Evolutionary conservation across 1,140 invertebrate genomes (phyloP), one percentile per base, ranked within the genome.

Genomic region (Caerostris extrusa): DNA sequence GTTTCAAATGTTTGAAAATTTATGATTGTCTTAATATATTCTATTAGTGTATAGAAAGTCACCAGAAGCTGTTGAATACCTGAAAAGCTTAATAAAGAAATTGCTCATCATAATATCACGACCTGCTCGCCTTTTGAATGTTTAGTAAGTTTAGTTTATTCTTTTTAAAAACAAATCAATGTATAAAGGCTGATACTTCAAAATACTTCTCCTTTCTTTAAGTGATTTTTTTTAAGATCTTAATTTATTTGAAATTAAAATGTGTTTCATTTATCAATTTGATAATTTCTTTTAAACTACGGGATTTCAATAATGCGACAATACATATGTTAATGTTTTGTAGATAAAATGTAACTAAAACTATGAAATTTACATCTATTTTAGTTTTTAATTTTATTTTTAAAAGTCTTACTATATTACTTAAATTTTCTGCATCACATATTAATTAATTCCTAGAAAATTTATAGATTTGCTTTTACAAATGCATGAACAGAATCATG

Each of bases 111-210:
- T 99, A 94, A 98, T 99, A 95, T 99, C 99, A n/a, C 97, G 99
- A 88, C 99, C 99, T 71, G 99, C 99, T 7, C 96, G 99, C 14
- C 96, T 99, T n/a, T 96, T 99, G 4, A 99, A 96, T 99, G 99
- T 95, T 97, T 99, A 94, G 96, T 95, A 91, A 94, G 94, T 85
- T n/a, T 34, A 34, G 34, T n/a, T 34, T 34, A 34, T 34, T 34
- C 34, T 34, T 34, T 34, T 34, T 1, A 34, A n/a, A 5, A 14
- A 14, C n/a, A 67, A n/a, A 4, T 12, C 64, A 14, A 34, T 34
- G 34, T 34, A 34, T 10, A 64, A 17, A 64, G 8, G n/a, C 6
- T 67, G 12, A 67, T 67, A 14, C 8, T 4, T 67, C 12, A 67
- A 14, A 14, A 67, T 67, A n/a, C 64, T 14, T 67, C n/a, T n/a